Evolutionary conservation across 2,113 vertebrate genomes (phyloP).

Genomic region (Eublepharis macularius): DNA sequence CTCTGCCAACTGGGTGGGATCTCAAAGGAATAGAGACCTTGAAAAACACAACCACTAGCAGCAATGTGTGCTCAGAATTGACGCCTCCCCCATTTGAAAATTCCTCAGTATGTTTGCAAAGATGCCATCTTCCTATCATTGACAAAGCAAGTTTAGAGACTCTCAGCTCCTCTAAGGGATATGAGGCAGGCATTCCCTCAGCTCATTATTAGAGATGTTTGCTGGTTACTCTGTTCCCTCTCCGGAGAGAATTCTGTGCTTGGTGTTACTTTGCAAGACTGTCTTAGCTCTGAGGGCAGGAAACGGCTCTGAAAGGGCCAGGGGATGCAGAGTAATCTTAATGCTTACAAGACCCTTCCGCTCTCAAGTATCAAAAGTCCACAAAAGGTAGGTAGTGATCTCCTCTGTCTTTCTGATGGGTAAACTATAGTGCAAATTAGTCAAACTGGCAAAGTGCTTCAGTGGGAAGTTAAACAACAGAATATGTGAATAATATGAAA

Average conservation of each 20-base stretch:
- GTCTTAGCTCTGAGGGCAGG: background rate
- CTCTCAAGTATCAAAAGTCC: background rate
- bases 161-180: background rate
- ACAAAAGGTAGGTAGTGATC: conserved; percentile 12
- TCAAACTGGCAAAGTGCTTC: background rate
- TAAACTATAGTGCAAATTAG: background rate
- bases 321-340: rapidly evolving
- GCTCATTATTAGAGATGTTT: conserved; percentile 34
- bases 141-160: conserved; percentile 2
- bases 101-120: background rate
- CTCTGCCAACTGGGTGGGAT: background rate
- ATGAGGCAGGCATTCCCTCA: background rate
- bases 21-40: background rate
- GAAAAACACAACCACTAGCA: background rate
- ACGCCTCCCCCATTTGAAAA: background rate
- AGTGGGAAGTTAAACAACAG: background rate
- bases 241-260: conserved; percentile 23
- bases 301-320: rapidly evolving
- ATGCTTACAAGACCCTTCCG: background rate
- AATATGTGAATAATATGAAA: background rate
- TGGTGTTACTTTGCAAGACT: background rate
- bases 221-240: conserved; percentile 13
- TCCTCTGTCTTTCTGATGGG: background rate
- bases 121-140: background rate
- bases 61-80: background rate